Conservation (phyloP, 2,888 invertebrate species). For the Stenodema calcarata region DNA sequence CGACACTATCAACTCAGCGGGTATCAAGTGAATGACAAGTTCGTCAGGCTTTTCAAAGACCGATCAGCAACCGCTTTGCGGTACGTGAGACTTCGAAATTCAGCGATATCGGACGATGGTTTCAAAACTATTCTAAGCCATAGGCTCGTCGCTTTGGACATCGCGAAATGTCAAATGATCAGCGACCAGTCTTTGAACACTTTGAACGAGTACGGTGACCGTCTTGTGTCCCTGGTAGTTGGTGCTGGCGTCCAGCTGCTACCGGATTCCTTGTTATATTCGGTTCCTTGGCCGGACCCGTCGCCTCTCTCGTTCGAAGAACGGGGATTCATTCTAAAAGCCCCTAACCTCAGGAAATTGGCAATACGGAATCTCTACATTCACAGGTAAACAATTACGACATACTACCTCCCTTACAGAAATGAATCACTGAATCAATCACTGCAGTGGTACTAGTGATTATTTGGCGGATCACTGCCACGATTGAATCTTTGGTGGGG, state of each 20-base stretch:
- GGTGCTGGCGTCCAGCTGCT: slow-evolving; percentile 72
- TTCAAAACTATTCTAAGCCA: slow-evolving; percentile 76
- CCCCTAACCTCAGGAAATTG: slow-evolving; percentile 69
- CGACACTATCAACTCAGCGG: slow-evolving; percentile 66
- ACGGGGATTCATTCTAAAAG: slow-evolving; percentile 66
- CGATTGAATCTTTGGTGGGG: too few species aligned
- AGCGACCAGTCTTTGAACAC: slow-evolving; percentile 70
- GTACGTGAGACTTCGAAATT: slow-evolving; percentile 73
- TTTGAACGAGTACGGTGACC: slow-evolving; percentile 73
- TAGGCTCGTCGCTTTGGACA: slow-evolving; percentile 74
- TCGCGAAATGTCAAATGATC: slow-evolving; percentile 76
- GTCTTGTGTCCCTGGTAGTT: slow-evolving; percentile 73
- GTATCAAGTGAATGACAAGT: slow-evolving; percentile 70
- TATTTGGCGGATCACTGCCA: too few species aligned
- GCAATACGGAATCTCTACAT: slow-evolving; percentile 66
- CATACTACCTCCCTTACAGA: too few species aligned
- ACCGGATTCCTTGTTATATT: slow-evolving; percentile 61
- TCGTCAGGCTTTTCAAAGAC: slow-evolving; percentile 76
- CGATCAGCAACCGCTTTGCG: slow-evolving; percentile 72
- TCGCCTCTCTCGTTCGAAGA: slow-evolving; percentile 55
- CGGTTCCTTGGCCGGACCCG: slow-evolving; percentile 41
- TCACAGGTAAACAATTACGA: background rate
- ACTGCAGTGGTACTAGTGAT: too few species aligned
- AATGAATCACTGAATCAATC: too few species aligned
- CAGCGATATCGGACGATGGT: slow-evolving; percentile 75